Conservation (phyloP, 1,140 invertebrate genomes). For the Idris sp. region DNA sequence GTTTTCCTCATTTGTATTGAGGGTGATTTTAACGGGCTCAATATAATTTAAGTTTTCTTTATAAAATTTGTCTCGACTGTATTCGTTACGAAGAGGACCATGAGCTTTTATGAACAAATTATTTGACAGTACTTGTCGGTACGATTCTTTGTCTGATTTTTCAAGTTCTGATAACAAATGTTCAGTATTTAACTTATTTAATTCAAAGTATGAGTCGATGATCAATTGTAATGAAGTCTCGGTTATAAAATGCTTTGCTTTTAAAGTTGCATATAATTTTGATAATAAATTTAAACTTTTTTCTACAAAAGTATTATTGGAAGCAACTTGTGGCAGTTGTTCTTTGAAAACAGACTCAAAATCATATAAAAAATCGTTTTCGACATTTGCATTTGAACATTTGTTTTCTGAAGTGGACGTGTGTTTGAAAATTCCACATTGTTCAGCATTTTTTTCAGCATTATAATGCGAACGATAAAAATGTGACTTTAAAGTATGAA, state of each 20-base stretch:
- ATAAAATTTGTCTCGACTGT: slow-evolving; percentile 5
- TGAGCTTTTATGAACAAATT: slow-evolving; percentile 20
- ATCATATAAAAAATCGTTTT: no score
- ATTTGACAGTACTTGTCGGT: background rate
- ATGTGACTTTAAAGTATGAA: background rate
- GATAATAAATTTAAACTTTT: slow-evolving; percentile 13
- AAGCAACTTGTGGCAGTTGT: background rate
- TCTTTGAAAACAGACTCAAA: no score
- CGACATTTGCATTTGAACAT: background rate
- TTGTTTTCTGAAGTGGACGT: background rate
- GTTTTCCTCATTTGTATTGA: background rate
- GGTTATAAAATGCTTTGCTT: slow-evolving; percentile 22
- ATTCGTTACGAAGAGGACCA: slow-evolving; percentile 11
- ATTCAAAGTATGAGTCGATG: slow-evolving; percentile 7
- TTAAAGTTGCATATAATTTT: slow-evolving; percentile 18
- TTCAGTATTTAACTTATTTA: slow-evolving; percentile 16
- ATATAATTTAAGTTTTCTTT: slow-evolving; percentile 17
- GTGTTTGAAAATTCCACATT: slow-evolving; percentile 10
- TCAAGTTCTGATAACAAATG: slow-evolving; percentile 18
- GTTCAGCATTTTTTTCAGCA: background rate
- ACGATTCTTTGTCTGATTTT: slow-evolving; percentile 4
- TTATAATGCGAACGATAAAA: no score
- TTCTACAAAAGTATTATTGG: slow-evolving; percentile 5
- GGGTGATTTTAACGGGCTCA: slow-evolving; percentile 5
- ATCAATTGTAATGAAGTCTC: slow-evolving; percentile 6